Base-by-base conservation (phyloP, 1,140 invertebrate genomes). In the Drosophila pectinifera region DNA sequence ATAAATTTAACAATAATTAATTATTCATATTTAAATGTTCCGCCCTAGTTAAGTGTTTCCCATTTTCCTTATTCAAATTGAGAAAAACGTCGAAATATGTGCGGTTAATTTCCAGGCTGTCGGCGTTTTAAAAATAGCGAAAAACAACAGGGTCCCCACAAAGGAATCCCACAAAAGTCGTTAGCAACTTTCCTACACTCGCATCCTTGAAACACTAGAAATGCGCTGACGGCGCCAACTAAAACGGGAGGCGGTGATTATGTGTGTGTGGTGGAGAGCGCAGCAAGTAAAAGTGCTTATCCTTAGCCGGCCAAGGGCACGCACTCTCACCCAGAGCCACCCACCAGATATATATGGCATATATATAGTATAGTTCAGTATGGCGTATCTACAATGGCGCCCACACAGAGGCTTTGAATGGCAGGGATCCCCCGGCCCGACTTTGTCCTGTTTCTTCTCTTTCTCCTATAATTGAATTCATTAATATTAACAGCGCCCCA, bases 191-290 rank as follows among this genome's bases (percentile, higher is more conserved):
- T 49, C 41, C 39, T 39, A 61, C 49, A 55, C 38, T 53, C 61
- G 58, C 79, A 80, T 83, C 79, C 83, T 82, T 88, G 79, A 88
- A 88, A 65, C 79, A 77, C 72, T 88, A 77, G 48, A 88, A 89
- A 73, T 88, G 79, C 72, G 76, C 56, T 62, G 75, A 76, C 64
- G 69, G 58, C 59, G 63, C 56, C 79, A 62, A 53, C 63, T 55
- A 41, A 57, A 73, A 75, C 49, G 20, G 43, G 36, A 48, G 42
- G 46, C 24, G 18, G 13, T 55, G 16, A 11, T 41, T 46, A 4
- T 16, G 39, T 18, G 58, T 49, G 38, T 43, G 54, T 73, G 24
- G 41, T 41, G 43, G 20, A 28, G 13, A 65, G 70, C 74, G 39
- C 46, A 75, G 28, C 56, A 55, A 76, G 56, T 46, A 80, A 78